Evolutionary conservation across 2,888 invertebrate species (phyloP), one percentile per base, ranked within the genome.

Genomic region (Phania funesta): DNA sequence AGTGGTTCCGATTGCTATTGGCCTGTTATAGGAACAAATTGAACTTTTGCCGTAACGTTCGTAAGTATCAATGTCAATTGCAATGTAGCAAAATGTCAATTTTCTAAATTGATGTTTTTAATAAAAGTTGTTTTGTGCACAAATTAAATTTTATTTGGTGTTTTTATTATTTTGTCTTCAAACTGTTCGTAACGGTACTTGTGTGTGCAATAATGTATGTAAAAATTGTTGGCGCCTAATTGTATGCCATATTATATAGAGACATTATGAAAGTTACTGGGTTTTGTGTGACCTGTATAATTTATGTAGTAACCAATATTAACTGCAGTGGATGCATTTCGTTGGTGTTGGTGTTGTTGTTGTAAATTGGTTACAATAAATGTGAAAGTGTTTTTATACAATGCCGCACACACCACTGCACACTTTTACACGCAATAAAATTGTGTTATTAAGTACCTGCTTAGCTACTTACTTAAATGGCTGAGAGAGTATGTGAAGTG

Each of bases 201-300:
- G n/a, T 35, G 18, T 24, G 46, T 68, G 54, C 20, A 26, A 16
- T 9, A 35, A 13, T n/a, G 11, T 46, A n/a, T 52, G 32, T 60
- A 35, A 13, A 44, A 52, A 70, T 52, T 73, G 67, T 68, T 64
- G 68, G 80, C 74, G 74, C 74, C 80, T 74, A 80, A 80, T 68
- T 74, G 74, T 80, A 62, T 68, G 74, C 56, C 46, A 22, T 56
- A 22, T 13, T 58, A 22, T 41, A 41, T 22, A n/a, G 6, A 67
- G 20, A 26, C 22, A 56, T 29, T 22, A 35, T 16, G 7, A 32
- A 13, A 50, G 8, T 22, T 20, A 64, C 22, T 48, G 38, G 9
- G 9, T 16, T 20, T 24, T 18, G 29, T 29, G 38, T 58, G 26
- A n/a, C 48, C 11, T 29, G 20, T 50, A 56, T 29, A 67, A 67